Conservation (phyloP, 2,113 vertebrate genomes). For the Hippocampus zosterae region DNA sequence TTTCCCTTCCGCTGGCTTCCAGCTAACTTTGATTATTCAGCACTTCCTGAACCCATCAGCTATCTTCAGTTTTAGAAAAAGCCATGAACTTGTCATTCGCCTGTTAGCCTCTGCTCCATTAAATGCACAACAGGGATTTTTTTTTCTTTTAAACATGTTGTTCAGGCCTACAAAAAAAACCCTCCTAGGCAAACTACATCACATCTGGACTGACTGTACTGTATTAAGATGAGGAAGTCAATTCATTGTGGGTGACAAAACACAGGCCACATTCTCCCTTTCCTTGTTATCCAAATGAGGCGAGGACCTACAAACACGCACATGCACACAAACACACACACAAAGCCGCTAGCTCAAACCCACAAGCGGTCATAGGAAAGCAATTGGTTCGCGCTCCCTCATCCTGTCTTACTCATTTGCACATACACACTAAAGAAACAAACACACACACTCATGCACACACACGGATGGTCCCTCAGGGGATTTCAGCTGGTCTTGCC, state of each 20-base stretch:
- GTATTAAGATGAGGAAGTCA: conserved; percentile 17
- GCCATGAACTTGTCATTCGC: conserved; percentile 2
- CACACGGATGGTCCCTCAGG: conserved; percentile 18
- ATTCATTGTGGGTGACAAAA: conserved; percentile 45
- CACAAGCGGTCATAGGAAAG: conserved; percentile 20
- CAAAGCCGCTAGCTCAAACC: neutral
- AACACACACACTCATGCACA: conserved; percentile 11
- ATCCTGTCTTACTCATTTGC: conserved; percentile 11
- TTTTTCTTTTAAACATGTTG: conserved; percentile 12
- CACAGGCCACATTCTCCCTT: conserved; percentile 44
- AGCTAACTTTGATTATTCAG: neutral
- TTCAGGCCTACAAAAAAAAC: conserved; percentile 33
- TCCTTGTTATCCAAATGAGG: conserved; percentile 64
- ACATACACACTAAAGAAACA: conserved; percentile 8
- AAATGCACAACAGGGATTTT: conserved; percentile 34
- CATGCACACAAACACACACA: conserved; percentile 1
- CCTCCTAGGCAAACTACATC: conserved; percentile 27
- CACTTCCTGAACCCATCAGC: neutral
- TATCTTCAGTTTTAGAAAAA: neutral
- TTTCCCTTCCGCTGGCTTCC: neutral
- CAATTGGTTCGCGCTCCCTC: conserved; percentile 15
- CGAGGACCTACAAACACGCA: conserved; percentile 33
- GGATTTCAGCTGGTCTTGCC: conserved; percentile 22
- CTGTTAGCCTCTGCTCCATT: conserved; percentile 23
- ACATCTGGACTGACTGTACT: conserved; percentile 52